Conservation (phyloP, 2,888 invertebrate species). For the Thymelicus lineola region DNA sequence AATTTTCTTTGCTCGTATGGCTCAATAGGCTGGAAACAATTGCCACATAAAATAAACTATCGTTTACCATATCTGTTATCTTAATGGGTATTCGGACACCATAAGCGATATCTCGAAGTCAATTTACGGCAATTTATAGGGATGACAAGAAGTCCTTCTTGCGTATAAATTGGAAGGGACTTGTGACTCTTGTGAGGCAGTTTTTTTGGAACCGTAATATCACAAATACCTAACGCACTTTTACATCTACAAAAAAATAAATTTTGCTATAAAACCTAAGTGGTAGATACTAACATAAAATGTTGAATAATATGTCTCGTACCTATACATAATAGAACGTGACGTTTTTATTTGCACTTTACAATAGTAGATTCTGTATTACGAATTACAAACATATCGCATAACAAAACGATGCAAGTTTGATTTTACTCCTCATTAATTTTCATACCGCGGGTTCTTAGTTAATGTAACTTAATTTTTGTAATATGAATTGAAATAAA, state of each 20-base stretch:
- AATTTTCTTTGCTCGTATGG: not conserved
- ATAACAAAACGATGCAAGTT: too few relatives aligned
- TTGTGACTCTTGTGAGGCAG: not conserved
- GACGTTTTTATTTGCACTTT: too few relatives aligned
- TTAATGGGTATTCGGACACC: slow-evolving; percentile 32
- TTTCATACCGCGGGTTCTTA: too few relatives aligned
- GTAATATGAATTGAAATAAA: too few relatives aligned
- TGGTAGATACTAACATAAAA: too few relatives aligned
- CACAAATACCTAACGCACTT: not conserved
- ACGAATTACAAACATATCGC: too few relatives aligned
- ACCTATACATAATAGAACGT: too few relatives aligned
- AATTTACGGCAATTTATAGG: slow-evolving; percentile 16
- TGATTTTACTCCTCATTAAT: too few relatives aligned
- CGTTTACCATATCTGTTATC: slow-evolving; percentile 22
- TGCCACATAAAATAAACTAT: slow-evolving; percentile 24
- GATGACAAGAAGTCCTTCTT: not conserved
- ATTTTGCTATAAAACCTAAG: not conserved
- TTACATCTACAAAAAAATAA: too few relatives aligned
- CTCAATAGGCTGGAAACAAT: slow-evolving; percentile 14
- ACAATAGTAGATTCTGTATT: too few relatives aligned
- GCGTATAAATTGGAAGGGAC: not conserved
- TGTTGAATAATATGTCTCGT: too few relatives aligned
- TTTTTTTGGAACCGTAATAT: not conserved
- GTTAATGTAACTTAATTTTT: too few relatives aligned
- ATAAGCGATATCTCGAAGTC: slow-evolving; percentile 29